Evolutionary conservation across 1,140 invertebrate genomes (phyloP).

Genomic region (Apis dorsata): DNA sequence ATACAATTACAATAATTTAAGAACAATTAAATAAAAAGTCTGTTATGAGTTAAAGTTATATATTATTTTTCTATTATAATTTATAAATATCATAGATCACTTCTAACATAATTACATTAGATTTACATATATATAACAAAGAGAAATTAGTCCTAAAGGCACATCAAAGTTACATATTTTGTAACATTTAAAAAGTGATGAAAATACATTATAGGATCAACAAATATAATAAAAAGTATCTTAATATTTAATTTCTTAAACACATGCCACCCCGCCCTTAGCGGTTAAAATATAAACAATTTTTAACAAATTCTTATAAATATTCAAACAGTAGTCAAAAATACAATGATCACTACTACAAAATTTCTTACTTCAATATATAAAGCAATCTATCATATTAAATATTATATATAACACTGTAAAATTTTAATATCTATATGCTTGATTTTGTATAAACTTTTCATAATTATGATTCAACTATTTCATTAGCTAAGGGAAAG

Average conservation of each 20-base stretch:
- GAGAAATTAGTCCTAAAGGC: conserved; percentile 65
- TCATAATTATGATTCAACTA: conserved; percentile 31
- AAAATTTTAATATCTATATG: conserved; percentile 23
- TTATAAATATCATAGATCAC: conserved; percentile 65
- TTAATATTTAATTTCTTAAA: conserved; percentile 57
- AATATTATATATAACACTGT: conserved; percentile 36
- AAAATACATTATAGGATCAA: conserved; percentile 55
- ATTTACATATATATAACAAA: conserved; percentile 56
- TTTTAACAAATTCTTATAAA: conserved; percentile 33
- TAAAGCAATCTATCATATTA: conserved; percentile 22
- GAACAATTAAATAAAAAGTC: conserved; percentile 4
- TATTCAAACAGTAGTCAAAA: conserved; percentile 29
- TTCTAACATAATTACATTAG: conserved; percentile 63
- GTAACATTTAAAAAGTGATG: conserved; percentile 62
- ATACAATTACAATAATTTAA: conserved; percentile 6
- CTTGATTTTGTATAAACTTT: conserved; percentile 35
- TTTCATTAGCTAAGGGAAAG: conserved; percentile 48
- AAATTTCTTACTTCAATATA: conserved; percentile 26
- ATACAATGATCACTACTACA: conserved; percentile 5
- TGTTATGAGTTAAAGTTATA: conserved; percentile 44
- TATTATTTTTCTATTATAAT: conserved; percentile 59
- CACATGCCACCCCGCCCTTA: conserved; percentile 48
- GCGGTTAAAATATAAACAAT: conserved; percentile 45
- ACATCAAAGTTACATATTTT: conserved; percentile 65
- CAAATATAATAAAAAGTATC: conserved; percentile 60